Conservation (phyloP, 2,797 vertebrate species). For the Sitta carolinensis region DNA sequence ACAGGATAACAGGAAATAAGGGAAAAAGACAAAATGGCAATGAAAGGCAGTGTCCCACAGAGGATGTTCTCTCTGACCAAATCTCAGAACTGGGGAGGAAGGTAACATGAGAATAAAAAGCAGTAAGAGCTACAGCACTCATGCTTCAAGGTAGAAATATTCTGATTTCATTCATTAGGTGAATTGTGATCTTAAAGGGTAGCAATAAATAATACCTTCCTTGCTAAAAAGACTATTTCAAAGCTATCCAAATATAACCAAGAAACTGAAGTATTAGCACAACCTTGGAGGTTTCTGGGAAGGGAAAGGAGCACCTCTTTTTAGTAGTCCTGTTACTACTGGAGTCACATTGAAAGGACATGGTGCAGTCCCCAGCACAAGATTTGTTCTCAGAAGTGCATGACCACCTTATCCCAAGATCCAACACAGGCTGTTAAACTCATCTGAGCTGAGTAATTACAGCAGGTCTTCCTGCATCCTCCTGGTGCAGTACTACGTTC, state of each 20-base stretch:
- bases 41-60: neutral
- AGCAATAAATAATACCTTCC: neutral
- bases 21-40: neutral
- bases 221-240: neutral
- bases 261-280: neutral
- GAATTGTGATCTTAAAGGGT: neutral
- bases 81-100: neutral
- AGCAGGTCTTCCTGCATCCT: neutral
- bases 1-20: neutral
- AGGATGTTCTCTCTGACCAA: neutral
- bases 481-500: neutral
- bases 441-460: neutral
- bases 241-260: neutral
- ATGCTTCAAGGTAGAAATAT: neutral
- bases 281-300: neutral
- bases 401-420: rapidly evolving
- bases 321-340: neutral
- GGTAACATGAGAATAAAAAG: neutral
- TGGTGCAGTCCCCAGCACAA: rapidly evolving
- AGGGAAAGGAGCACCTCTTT: neutral
- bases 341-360: neutral
- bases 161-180: neutral
- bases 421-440: neutral
- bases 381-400: neutral
- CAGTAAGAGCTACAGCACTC: neutral